Conservation (phyloP, 2,888 invertebrate genomes). For the Gryllus longicercus region DNA sequence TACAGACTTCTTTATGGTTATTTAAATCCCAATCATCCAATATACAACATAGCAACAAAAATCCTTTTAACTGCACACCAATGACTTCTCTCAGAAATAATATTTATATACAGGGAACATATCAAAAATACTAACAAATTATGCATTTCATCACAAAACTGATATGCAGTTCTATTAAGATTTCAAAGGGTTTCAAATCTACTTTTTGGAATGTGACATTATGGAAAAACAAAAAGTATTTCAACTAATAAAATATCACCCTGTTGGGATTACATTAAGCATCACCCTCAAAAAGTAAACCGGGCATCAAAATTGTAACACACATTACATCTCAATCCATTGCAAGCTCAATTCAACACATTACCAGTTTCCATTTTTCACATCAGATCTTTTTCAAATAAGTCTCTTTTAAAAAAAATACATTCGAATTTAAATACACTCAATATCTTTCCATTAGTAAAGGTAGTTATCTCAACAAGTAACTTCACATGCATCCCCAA, state of each 20-base stretch:
- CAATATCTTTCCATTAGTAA: neutral
- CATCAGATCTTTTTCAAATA: neutral
- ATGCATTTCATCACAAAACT: too few relatives aligned
- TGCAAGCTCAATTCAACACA: neutral
- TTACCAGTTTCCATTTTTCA: neutral
- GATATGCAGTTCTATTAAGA: too few relatives aligned
- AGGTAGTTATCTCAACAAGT: neutral
- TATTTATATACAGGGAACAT: too few relatives aligned
- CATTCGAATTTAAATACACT: neutral
- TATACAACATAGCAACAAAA: too few relatives aligned
- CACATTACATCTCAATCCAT: neutral
- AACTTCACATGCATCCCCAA: neutral
- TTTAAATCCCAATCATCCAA: too few relatives aligned
- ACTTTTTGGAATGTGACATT: neutral
- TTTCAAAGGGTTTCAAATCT: too few relatives aligned
- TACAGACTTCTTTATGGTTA: too few relatives aligned
- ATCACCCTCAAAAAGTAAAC: neutral
- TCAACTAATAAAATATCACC: slow-evolving; percentile 1
- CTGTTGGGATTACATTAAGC: neutral
- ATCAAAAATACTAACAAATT: too few relatives aligned
- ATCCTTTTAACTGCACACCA: too few relatives aligned
- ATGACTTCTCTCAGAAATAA: too few relatives aligned
- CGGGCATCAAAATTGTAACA: neutral
- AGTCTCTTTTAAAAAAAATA: slow-evolving; percentile 3
- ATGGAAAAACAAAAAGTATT: neutral